Evolutionary conservation across 1,140 invertebrate genomes (phyloP).

Genomic region (Idris sp.): DNA sequence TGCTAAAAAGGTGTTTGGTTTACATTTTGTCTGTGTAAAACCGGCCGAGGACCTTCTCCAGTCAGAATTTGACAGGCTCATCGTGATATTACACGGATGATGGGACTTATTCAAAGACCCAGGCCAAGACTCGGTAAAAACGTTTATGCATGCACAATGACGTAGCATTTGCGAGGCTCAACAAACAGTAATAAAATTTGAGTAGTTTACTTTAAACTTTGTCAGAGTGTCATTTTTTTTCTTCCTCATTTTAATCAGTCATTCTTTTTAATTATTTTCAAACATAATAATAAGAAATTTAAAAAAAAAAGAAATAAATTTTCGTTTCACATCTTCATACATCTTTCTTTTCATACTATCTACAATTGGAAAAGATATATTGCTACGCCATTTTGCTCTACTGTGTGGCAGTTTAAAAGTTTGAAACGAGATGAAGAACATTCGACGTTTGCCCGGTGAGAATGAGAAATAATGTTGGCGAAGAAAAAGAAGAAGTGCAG

Average conservation of each 20-base stretch:
- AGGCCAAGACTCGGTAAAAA: conserved; percentile 70
- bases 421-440: conserved; percentile 18
- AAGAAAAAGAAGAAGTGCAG: conserved; percentile 26
- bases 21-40: conserved; percentile 64
- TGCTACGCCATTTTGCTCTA: too few relatives aligned
- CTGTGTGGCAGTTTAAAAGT: conserved; percentile 24
- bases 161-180: conserved; percentile 60
- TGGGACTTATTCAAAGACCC: conserved; percentile 68
- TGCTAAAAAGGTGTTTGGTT: conserved; percentile 31
- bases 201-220: conserved; percentile 22
- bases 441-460: conserved; percentile 21
- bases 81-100: conserved; percentile 69
- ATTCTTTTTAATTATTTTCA: conserved; percentile 28
- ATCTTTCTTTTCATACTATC: too few relatives aligned
- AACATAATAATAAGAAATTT: neutral
- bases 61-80: conserved; percentile 75
- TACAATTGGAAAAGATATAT: conserved; percentile 39
- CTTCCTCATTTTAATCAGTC: neutral
- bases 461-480: conserved; percentile 39
- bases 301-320: conserved; percentile 3
- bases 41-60: conserved; percentile 66
- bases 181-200: conserved; percentile 33
- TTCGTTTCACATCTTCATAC: conserved; percentile 13
- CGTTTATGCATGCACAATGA: conserved; percentile 72
- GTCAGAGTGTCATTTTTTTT: conserved; percentile 11